Base-by-base conservation (phyloP, 2,113 vertebrate genomes). In the Oxyruncus cristatus region DNA sequence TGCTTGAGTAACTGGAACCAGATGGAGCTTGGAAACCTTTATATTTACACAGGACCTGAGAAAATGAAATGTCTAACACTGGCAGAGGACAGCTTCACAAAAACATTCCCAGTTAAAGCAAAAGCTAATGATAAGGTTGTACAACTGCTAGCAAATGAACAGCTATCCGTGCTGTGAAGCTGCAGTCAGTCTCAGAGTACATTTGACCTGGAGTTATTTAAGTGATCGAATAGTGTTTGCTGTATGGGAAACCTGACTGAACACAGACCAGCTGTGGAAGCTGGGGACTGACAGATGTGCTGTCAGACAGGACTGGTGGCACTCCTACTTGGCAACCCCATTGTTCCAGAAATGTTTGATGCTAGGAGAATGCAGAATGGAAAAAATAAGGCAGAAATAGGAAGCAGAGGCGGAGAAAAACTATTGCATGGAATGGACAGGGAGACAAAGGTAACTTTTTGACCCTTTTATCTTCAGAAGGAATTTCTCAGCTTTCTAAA, bases 1-100 rank as follows among this genome's bases (percentile, higher is more conserved):
- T 78, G 80, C 94, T 94, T 37, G 87, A 94, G 91, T 97, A 98
- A 98, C 96, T 97, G 91, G 94, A 97, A 96, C 93, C 97, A 98
- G 97, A 97, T 97, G 97, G 92, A 95, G 91, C 75, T 97, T 96
- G 96, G 96, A 96, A 97, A 93, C 79, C 89, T 95, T 95, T 81
- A 2, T 88, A 89, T 95, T 97, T 96, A 94, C 71, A 91, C 58
- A 94, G 85, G 89, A 96, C 96, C 83, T 78, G 82, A 67, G 89
- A 68, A 96, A 96, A 92, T 22, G 74, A 84, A 95, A 88, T 11
- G 28, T 77, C 47, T 83, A 53, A 80, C 24, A 26, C 47, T 41
- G 76, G 73, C 84, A 88, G 77, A 83, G 47, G 70, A 66, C 68
- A 79, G 61, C 52, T 87, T 78, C 5, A 8, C 44, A 37, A 37